A percentile compares a stretch with the other conserved stretches of the same genome.
phyloP scores from a whole-genome alignment of 1,140 invertebrate genomes.

The Agrypnia vestita region DNA sequence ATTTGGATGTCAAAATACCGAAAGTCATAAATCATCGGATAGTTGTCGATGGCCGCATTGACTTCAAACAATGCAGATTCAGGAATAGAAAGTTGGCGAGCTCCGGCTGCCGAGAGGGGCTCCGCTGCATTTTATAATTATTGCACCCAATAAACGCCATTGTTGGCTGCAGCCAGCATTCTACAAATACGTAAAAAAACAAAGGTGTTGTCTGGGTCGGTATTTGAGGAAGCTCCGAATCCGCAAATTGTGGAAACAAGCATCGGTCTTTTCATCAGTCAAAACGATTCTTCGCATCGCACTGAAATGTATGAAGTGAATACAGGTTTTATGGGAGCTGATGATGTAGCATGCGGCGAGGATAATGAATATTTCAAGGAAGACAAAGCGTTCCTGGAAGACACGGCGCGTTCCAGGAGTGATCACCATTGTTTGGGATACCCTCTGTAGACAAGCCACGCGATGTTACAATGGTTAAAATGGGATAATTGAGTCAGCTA shows the following conservation, averaged over 20 bases:
- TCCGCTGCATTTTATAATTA: conserved; percentile 50
- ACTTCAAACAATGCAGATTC: conserved; percentile 29
- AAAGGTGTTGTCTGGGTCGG: conserved; percentile 34
- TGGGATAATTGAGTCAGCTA: not conserved
- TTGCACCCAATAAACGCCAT: conserved; percentile 51
- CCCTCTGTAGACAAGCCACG: not conserved
- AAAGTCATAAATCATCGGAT: conserved; percentile 24
- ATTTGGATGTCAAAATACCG: not conserved
- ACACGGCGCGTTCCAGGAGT: conserved; percentile 1
- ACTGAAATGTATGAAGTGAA: conserved; percentile 15
- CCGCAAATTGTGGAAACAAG: conserved; percentile 46
- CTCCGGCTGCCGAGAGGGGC: conserved; percentile 13
- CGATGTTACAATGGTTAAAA: not conserved
- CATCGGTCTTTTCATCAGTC: conserved; percentile 28
- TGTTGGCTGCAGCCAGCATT: conserved; percentile 8
- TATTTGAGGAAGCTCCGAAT: conserved; percentile 48
- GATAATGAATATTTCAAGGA: conserved; percentile 52
- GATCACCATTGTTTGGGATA: not conserved
- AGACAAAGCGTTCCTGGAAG: conserved; percentile 49
- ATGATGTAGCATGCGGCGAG: conserved; percentile 51
- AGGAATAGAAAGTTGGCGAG: conserved; percentile 48
- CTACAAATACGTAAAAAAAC: conserved; percentile 44
- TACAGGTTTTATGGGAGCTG: conserved; percentile 39
- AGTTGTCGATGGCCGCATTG: conserved; percentile 30
- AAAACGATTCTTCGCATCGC: conserved; percentile 45